phyloP scores from a whole-genome alignment of 2,797 vertebrate species.

The Eptatretus atami region DNA sequence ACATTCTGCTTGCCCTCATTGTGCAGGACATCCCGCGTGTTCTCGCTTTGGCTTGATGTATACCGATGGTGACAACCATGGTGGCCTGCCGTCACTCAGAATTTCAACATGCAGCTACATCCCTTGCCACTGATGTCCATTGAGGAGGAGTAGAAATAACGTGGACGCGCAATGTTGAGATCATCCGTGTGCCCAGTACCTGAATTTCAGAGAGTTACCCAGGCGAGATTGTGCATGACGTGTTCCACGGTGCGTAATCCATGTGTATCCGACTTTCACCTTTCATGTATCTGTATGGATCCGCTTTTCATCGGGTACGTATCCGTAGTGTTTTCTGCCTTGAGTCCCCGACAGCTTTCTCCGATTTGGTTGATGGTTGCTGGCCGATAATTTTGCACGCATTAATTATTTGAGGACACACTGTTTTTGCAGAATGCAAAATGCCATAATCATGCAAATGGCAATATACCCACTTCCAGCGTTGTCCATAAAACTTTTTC shows the following conservation, averaged over 20 bases:
- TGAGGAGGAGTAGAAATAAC: constrained; percentile 62
- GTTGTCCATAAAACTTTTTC: too few species aligned
- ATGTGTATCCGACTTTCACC: background rate
- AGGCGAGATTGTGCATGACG: constrained; percentile 66
- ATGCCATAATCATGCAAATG: too few species aligned
- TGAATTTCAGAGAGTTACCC: constrained; percentile 51
- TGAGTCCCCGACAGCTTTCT: too few species aligned
- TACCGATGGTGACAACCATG: background rate
- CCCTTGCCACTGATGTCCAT: constrained; percentile 23
- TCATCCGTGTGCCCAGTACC: constrained; percentile 50
- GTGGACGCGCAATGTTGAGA: constrained; percentile 55
- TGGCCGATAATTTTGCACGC: too few species aligned
- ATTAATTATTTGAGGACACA: too few species aligned
- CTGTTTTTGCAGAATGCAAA: too few species aligned
- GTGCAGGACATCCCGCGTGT: background rate
- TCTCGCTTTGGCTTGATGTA: background rate
- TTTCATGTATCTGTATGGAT: background rate
- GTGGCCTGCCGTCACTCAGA: too few species aligned
- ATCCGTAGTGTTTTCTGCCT: too few species aligned
- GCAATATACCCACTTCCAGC: too few species aligned
- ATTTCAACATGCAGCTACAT: too few species aligned
- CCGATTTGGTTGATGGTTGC: too few species aligned
- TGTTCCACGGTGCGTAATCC: constrained; percentile 42
- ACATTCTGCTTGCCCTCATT: too few species aligned
- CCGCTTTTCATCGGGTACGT: background rate